Base-by-base conservation (phyloP, 2,888 invertebrate species). In the Thera britannica region DNA sequence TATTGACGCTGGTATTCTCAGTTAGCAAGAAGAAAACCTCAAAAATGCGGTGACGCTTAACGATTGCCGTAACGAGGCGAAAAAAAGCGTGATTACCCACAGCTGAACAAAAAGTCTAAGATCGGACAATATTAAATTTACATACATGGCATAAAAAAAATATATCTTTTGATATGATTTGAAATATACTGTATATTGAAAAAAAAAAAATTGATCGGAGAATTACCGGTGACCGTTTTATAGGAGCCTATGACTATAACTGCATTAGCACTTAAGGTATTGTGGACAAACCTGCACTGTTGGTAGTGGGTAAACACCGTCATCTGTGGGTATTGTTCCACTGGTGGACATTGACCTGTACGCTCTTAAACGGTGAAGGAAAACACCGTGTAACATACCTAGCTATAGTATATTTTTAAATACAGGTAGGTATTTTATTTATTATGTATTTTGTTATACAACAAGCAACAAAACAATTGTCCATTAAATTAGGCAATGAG, bases 221-320 rank as follows among this genome's bases (percentile, higher is more conserved):
- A n/a, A n/a, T 46, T 23, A 9, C 9, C 9, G 44, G 44, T 46
- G 34, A 11, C 41, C 38, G 52, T 23, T 9, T 41, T 2, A 52
- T 41, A 41, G 2, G 9, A 52, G 8, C 9, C 51, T 2, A 8
- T 4, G 1, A 49, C 38, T 51, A 51, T 48, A 56, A 48, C 52
- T 46, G 58, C 64, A 52, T 64, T 64, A 64, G 58, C 64, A 58
- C 64, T 52, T 38, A 44, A 54, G 46, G 54, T 61, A 44, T 48
- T 52, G 64, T 64, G 54, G 58, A 51, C 52, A 41, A 7, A 7
- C 44, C 57, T 51, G 63, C 34, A 51, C 41, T 63, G 51, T 63
- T 57, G 41, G 41, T 34, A 34, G 52, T 52, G 3, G 9, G 34
- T 34, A 52, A 52, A 52, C 52, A 34, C 8, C 51, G 23, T 51